These are phyloP conservation scores for Myotis pilosus DNA, from an alignment of 2,797 vertebrate species.

Conservation along the genomic window DNA sequence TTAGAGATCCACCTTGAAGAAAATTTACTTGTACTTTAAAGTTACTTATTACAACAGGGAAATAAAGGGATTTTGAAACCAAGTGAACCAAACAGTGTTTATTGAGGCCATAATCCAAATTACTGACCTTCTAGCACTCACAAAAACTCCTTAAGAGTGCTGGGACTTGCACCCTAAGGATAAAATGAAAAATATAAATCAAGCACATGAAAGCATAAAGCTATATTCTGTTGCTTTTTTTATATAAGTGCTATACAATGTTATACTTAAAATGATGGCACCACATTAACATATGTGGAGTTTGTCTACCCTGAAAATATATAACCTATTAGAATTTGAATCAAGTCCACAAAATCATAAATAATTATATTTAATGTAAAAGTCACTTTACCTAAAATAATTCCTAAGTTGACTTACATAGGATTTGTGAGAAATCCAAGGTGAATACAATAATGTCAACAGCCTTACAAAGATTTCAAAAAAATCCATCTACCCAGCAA, in stretches of 20 bases:
- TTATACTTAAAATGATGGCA: conserved; percentile 60
- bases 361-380: conserved; percentile 62
- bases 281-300: conserved; percentile 64
- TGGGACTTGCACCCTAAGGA: conserved; percentile 80
- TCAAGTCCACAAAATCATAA: conserved; percentile 58
- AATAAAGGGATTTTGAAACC: conserved; percentile 64
- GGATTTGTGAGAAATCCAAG: conserved; percentile 63
- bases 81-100: conserved; percentile 76
- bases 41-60: conserved; percentile 51
- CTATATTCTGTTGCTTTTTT: conserved; percentile 72
- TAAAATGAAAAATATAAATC: conserved; percentile 81
- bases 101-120: conserved; percentile 79
- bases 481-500: conserved; percentile 53
- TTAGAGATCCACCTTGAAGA: conserved; percentile 48
- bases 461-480: conserved; percentile 43
- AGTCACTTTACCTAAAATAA: conserved; percentile 57
- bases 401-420: conserved; percentile 51
- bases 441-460: conserved; percentile 54
- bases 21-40: conserved; percentile 62
- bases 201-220: conserved; percentile 77
- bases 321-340: conserved; percentile 63
- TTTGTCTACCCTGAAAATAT: conserved; percentile 60
- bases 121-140: conserved; percentile 80
- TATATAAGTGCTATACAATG: conserved; percentile 64
- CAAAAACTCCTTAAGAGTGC: conserved; percentile 81